These are phyloP conservation scores for Cinclus cinclus DNA, from an alignment of 2,113 vertebrate genomes.

Conservation along the genomic window DNA sequence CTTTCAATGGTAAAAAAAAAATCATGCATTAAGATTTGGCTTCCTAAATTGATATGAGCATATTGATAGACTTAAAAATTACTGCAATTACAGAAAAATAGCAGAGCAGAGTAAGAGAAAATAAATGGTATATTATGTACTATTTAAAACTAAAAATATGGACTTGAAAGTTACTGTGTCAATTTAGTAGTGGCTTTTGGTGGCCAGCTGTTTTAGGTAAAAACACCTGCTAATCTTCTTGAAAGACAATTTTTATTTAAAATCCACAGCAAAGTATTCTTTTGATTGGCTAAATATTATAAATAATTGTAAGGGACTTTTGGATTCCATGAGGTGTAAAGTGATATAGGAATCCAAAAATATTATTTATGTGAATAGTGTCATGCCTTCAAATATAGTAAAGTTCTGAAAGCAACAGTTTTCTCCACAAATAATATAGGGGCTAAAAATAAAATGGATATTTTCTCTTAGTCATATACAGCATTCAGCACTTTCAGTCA, in stretches of 20 bases:
- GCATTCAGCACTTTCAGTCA: background rate
- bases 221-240: background rate
- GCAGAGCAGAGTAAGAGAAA: background rate
- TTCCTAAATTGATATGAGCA: background rate
- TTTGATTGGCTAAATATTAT: background rate
- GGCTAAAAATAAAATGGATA: background rate
- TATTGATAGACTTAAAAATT: background rate
- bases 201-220: background rate
- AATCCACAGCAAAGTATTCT: background rate
- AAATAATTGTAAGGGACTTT: background rate
- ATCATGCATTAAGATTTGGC: accelerated
- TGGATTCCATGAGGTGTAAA: background rate
- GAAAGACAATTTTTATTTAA: background rate
- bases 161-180: background rate
- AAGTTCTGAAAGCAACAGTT: background rate
- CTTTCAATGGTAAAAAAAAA: background rate
- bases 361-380: background rate
- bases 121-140: background rate
- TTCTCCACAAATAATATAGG: background rate
- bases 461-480: background rate
- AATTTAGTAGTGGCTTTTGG: background rate
- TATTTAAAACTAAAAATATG: background rate
- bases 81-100: background rate
- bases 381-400: background rate
- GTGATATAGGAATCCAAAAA: background rate